Evolutionary conservation across 2,888 invertebrate genomes (phyloP), one percentile per base, ranked within the genome.

Genomic region (Flexamia atlantica): DNA sequence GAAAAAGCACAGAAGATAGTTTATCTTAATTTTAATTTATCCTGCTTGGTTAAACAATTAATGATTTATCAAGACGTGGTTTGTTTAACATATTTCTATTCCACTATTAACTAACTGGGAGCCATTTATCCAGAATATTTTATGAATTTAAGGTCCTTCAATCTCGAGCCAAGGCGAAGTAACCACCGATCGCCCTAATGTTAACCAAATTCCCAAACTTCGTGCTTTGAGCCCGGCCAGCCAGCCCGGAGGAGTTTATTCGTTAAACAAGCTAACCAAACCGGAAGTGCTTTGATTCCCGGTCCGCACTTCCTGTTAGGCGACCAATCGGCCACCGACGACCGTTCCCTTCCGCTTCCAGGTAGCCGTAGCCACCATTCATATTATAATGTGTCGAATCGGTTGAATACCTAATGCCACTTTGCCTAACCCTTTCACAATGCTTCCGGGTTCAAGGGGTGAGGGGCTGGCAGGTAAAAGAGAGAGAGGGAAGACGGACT

Each of bases 301-400:
- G 40, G 1, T 5, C 28, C 46, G 79, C 30, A 79, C 79, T 79
- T 79, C 79, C 79, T 7, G 79, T 79, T 36, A 32, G 50, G 7
- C 79, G 57, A 57, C 79, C 79, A 79, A 79, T 79, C 3, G 82
- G 70, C 46, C 64, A n/a, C n/a, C 23, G 17, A 57, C n/a, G 53
- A 14, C 40, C 68, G 68, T 57, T 4, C 20, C 20, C 64, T 3
- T 9, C 28, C 5, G 30, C 72, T 83, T 74, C 82, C 74, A 74
- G 40, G 53, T 83, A 72, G 74, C 57, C 72, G 53, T 82, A 53
- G 72, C 82, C 72, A 20, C 50, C 57, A 57, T 83, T 83, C 36
- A 83, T 83, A 83, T 83, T 83, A 4, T 83, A 83, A 83, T 83
- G 72, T 83, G 74, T 72, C 82, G 74, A 83, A 74, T 83, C 60